These are phyloP conservation scores for Aromia moschata DNA, from an alignment of 2,888 invertebrate species.

Conservation along the genomic window DNA sequence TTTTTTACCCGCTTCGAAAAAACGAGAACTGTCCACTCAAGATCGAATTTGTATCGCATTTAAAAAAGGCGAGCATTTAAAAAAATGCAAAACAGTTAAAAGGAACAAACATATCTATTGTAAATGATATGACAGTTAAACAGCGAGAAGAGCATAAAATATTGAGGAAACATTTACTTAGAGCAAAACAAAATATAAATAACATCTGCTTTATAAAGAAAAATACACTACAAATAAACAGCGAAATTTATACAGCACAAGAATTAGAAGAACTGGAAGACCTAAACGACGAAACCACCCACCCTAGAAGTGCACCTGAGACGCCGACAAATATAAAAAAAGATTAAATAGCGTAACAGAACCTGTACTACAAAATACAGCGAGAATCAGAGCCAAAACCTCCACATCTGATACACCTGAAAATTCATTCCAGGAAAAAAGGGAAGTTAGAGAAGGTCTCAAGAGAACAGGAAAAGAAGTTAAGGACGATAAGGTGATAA, in stretches of 20 bases:
- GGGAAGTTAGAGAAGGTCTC: too few relatives aligned
- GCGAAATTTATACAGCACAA: neutral
- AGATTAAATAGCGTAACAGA: too few relatives aligned
- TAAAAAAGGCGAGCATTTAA: neutral
- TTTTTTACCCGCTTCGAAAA: too few relatives aligned
- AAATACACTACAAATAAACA: neutral
- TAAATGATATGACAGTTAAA: neutral
- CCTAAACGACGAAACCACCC: neutral
- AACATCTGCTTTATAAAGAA: neutral
- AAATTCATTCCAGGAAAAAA: too few relatives aligned
- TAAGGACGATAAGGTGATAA: too few relatives aligned
- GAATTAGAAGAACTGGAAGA: neutral
- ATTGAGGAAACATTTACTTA: neutral
- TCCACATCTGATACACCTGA: too few relatives aligned
- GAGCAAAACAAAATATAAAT: neutral
- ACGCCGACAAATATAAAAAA: neutral
- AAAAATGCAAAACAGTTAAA: neutral
- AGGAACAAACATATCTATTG: neutral
- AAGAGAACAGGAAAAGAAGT: too few relatives aligned
- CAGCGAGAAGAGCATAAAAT: neutral
- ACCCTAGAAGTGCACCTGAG: neutral
- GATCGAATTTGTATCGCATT: constrained; percentile 1
- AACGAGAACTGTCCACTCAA: neutral
- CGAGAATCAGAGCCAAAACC: too few relatives aligned
- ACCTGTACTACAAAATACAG: too few relatives aligned